A percentile compares a stretch with the other conserved stretches of the same genome.
Evolutionary conservation across 2,888 invertebrate species (phyloP).

Genomic region (Arctia plantaginis): DNA sequence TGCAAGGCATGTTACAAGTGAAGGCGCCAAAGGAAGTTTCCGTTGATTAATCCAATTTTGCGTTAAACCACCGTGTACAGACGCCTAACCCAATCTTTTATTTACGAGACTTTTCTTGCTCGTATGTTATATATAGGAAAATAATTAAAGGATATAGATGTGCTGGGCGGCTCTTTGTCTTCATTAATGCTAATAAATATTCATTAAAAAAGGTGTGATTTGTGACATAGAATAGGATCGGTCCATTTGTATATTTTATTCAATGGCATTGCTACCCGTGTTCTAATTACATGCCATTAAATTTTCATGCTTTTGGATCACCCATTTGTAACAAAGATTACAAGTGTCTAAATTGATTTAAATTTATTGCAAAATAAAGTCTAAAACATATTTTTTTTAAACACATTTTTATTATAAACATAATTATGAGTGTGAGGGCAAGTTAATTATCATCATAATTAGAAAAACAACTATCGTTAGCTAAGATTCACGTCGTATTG

Average conservation of each 20-base stretch:
- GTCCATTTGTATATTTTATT: neutral
- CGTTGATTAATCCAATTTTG: conserved; percentile 35
- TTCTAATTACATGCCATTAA: neutral
- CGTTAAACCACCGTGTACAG: conserved; percentile 20
- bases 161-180: conserved; percentile 8
- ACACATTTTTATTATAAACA: too few species aligned
- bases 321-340: neutral
- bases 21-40: conserved; percentile 20
- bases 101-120: conserved; percentile 28
- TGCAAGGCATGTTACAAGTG: conserved; percentile 20
- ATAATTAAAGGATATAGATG: conserved; percentile 3
- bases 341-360: neutral
- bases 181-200: conserved; percentile 13
- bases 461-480: too few species aligned
- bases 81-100: conserved; percentile 33
- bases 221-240: conserved; percentile 1
- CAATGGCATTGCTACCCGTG: neutral
- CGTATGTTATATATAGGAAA: conserved; percentile 11
- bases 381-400: too few species aligned
- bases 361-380: neutral
- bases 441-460: too few species aligned
- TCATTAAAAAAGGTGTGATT: conserved; percentile 21
- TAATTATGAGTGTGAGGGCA: too few species aligned
- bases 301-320: neutral
- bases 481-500: too few species aligned